Base-by-base conservation (phyloP, 2,888 invertebrate species). In the Syrphus vitripennis region DNA sequence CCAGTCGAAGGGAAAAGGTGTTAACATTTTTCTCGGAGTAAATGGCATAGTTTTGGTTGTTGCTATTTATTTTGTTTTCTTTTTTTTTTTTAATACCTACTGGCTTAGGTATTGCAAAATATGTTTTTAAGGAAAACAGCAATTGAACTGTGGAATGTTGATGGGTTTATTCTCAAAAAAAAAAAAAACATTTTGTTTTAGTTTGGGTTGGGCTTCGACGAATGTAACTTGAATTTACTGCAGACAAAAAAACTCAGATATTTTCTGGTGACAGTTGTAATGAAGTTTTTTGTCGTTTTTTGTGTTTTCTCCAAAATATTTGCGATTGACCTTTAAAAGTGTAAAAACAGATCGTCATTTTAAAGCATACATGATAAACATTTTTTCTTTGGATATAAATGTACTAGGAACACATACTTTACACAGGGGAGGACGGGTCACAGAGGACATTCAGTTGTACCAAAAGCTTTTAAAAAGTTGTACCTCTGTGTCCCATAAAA, bases 1-100 rank as follows among this genome's bases (percentile, higher is more conserved):
- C n/a, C 53, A 45, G 55, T 65, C 77, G 59, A 83, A 83, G 48
- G 79, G 70, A 76, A 34, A 71, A 84, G 83, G 75, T 84, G 80
- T 80, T 59, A 84, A 84, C 75, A 75, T 83, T 75, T 80, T 74
- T 79, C 26, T 57, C 19, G 26, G 5, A 75, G 75, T 75, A 79
- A 75, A 83, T 83, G 79, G 83, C 55, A 83, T 79, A 75, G 69
- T 74, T 65, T 71, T 55, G 37, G 3, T 59, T 21, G 19, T 59
- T n/a, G n/a, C n/a, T n/a, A n/a, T n/a, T n/a, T 24, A n/a, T 14
- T 26, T 24, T 40, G 53, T 63, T 45, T 21, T 53, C 4, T 1
- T 12, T 21, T 34, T 45, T 53, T 6, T 1, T 12, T 21, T 34
- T 45, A 6, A 21, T 70, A 4, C 6, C n/a, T n/a, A 16, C 1